A percentile compares a stretch with the other conserved stretches of the same genome.
phyloP scores from a whole-genome alignment of 1,140 invertebrate genomes.

The Drosophila azteca region DNA sequence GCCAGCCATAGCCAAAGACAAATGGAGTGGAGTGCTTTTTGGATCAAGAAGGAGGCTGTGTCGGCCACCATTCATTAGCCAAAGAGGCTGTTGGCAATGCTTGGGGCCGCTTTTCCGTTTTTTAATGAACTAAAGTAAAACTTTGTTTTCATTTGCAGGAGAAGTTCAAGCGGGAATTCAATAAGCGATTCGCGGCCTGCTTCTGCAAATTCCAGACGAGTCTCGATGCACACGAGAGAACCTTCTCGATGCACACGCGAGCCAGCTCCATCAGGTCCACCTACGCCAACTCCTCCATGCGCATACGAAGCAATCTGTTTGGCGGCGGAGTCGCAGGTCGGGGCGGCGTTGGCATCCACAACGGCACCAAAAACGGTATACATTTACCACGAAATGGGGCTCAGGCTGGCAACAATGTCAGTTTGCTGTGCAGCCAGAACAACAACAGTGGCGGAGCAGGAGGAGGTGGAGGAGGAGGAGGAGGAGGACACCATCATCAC shows the following conservation, averaged over 20 bases:
- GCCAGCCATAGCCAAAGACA: constrained; percentile 33
- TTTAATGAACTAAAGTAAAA: constrained; percentile 1
- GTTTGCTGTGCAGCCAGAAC: constrained; percentile 35
- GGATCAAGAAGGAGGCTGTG: not conserved
- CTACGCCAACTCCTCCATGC: constrained; percentile 77
- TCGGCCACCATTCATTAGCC: constrained; percentile 27
- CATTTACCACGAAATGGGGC: constrained; percentile 25
- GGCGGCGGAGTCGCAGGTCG: constrained; percentile 17
- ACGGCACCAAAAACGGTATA: constrained; percentile 24
- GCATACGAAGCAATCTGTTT: constrained; percentile 75
- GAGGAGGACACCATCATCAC: constrained; percentile 10
- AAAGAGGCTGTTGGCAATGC: constrained; percentile 2
- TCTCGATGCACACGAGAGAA: constrained; percentile 71
- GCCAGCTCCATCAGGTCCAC: constrained; percentile 78
- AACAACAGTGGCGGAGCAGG: constrained; percentile 23
- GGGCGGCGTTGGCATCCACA: constrained; percentile 20
- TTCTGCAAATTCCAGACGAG: constrained; percentile 74
- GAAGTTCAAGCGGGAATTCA: constrained; percentile 89
- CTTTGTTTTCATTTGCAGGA: constrained; percentile 84
- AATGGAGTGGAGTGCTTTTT: constrained; percentile 15
- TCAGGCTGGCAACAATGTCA: constrained; percentile 28
- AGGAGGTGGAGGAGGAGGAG: not conserved
- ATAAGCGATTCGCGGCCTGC: constrained; percentile 86
- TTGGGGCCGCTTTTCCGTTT: not conserved
- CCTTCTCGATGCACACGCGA: constrained; percentile 79